phyloP scores from a whole-genome alignment of 2,797 vertebrate genomes.

The Galagoides demidoff region DNA sequence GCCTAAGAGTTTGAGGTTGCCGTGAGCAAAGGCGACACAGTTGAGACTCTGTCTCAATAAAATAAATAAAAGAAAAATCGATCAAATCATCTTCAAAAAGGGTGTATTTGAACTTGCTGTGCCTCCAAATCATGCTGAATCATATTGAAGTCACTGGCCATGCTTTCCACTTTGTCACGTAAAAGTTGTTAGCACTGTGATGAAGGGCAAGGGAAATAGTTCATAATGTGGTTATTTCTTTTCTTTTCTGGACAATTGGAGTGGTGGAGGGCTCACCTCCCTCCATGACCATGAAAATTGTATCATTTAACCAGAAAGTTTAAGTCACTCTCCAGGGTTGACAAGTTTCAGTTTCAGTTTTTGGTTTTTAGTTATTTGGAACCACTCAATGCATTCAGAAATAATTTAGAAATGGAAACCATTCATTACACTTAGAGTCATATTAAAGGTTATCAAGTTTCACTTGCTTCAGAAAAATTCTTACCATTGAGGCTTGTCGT shows the following conservation, averaged over 20 bases:
- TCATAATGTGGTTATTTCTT: constrained; percentile 33
- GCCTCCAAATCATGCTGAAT: constrained; percentile 54
- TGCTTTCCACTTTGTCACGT: constrained; percentile 64
- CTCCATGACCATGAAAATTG: neutral
- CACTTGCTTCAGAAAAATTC: constrained; percentile 68
- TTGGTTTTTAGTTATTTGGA: neutral
- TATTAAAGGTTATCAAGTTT: constrained; percentile 61
- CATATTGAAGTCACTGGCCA: constrained; percentile 59
- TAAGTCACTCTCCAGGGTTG: neutral
- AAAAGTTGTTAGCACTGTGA: constrained; percentile 38
- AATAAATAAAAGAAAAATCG: constrained; percentile 40
- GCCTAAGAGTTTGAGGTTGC: too few species aligned
- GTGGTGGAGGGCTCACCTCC: neutral
- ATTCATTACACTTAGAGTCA: constrained; percentile 19
- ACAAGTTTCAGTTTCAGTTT: neutral
- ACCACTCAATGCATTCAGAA: neutral
- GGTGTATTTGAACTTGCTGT: constrained; percentile 56
- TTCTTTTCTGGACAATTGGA: constrained; percentile 18
- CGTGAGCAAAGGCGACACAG: too few species aligned
- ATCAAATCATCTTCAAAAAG: constrained; percentile 53
- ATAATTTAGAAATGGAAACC: constrained; percentile 40
- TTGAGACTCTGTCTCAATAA: too few species aligned
- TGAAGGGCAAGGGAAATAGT: constrained; percentile 16
- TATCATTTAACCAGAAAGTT: constrained; percentile 31
- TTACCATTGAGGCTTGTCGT: constrained; percentile 77